A percentile compares a stretch with the other conserved stretches of the same genome.
phyloP scores from a whole-genome alignment of 2,797 vertebrate genomes.

The Lepus townsendii region DNA sequence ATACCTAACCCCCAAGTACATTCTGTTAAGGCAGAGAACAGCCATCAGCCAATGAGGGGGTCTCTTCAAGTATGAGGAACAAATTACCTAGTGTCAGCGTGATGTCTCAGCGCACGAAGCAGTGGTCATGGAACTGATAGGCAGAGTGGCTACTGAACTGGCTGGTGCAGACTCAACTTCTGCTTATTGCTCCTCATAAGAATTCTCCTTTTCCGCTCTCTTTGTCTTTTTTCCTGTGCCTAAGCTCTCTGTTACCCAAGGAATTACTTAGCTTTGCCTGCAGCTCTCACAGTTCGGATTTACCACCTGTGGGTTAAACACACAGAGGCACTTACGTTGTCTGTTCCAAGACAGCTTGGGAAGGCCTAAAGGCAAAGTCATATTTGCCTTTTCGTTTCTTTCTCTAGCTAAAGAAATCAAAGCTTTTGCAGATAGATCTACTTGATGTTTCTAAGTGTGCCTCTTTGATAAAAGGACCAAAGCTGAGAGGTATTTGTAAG shows the following conservation, averaged over 20 bases:
- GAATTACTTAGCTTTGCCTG: background rate
- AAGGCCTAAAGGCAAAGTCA: background rate
- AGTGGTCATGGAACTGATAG: rapidly evolving
- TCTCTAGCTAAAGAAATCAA: background rate
- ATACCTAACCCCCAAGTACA: background rate
- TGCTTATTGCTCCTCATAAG: background rate
- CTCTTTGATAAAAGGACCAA: background rate
- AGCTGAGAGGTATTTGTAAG: background rate
- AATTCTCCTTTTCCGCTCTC: too few relatives aligned
- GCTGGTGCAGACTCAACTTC: rapidly evolving
- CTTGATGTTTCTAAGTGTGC: background rate
- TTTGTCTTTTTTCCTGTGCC: background rate
- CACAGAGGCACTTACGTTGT: rapidly evolving
- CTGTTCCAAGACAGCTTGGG: background rate
- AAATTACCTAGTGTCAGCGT: rapidly evolving
- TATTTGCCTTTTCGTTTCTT: background rate
- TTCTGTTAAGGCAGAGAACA: background rate
- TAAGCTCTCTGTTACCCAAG: background rate
- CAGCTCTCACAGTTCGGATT: background rate
- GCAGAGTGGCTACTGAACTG: too few relatives aligned
- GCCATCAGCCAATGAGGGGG: background rate
- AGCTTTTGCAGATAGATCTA: background rate
- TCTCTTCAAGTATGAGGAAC: background rate
- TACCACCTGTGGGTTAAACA: background rate
- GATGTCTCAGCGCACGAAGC: background rate